Conservation (phyloP, 2,888 invertebrate species). For the Eristalis intricaria region DNA sequence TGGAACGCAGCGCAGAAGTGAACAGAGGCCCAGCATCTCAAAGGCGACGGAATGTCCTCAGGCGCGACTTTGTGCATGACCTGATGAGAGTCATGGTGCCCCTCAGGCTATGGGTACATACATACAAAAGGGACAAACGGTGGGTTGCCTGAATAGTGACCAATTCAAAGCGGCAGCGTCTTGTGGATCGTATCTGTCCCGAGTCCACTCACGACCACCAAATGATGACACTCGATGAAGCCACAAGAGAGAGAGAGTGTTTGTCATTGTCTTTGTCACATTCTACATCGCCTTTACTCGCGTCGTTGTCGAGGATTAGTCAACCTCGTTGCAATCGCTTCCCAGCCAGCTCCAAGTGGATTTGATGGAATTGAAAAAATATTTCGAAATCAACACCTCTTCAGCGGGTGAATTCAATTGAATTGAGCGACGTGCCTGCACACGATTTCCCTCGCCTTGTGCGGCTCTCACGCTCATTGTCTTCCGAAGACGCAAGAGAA, state of each 20-base stretch:
- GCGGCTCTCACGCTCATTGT: constrained; percentile 58
- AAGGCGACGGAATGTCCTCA: not conserved
- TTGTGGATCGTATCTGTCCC: too few species aligned
- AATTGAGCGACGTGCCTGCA: constrained; percentile 15
- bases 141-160: too few species aligned
- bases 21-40: too few species aligned
- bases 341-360: not conserved
- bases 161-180: too few species aligned
- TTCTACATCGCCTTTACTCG: not conserved
- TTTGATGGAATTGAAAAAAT: not conserved
- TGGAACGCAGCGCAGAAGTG: too few species aligned
- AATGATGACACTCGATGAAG: too few species aligned
- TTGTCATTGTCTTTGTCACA: too few species aligned
- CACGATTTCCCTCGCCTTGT: constrained; percentile 39
- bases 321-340: not conserved
- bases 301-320: not conserved
- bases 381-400: constrained; percentile 57
- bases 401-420: constrained; percentile 37
- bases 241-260: too few species aligned
- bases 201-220: too few species aligned
- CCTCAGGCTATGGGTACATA: too few species aligned
- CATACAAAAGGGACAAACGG: too few species aligned
- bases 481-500: constrained; percentile 19
- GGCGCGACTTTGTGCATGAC: not conserved
- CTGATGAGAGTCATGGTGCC: not conserved